phyloP scores from a whole-genome alignment of 2,797 vertebrate species.

The Oryzias sinensis region DNA sequence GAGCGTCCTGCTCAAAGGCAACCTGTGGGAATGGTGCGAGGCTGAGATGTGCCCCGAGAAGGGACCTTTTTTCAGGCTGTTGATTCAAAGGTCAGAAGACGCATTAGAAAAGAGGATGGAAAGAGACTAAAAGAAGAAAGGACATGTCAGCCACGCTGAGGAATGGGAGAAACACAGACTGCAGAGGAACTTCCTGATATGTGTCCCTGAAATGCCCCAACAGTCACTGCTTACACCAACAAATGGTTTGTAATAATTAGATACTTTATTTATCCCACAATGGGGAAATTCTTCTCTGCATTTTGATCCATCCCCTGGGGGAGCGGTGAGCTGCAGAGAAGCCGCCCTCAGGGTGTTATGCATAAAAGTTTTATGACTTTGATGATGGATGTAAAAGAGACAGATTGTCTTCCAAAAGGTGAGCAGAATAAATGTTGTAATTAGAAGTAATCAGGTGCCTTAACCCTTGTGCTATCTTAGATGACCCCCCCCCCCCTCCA shows the following conservation, averaged over 20 bases:
- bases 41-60: constrained; percentile 43
- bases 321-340: no score
- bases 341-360: no score
- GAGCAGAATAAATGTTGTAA: no score
- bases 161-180: constrained; percentile 66
- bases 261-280: no score
- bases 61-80: constrained; percentile 55
- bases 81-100: constrained; percentile 60
- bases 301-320: no score
- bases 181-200: constrained; percentile 41
- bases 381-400: no score
- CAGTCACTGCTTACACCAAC: constrained; percentile 32
- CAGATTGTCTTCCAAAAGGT: no score
- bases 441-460: no score
- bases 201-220: constrained; percentile 32
- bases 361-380: not conserved
- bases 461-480: no score
- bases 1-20: constrained; percentile 57
- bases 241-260: not conserved
- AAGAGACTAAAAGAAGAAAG: constrained; percentile 38
- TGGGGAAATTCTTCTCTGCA: no score
- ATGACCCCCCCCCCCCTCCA: no score
- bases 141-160: constrained; percentile 51
- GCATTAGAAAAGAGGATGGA: constrained; percentile 40
- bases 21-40: constrained; percentile 63